Evolutionary conservation across 2,888 invertebrate genomes (phyloP).

Genomic region (Phymatocera aterrima): DNA sequence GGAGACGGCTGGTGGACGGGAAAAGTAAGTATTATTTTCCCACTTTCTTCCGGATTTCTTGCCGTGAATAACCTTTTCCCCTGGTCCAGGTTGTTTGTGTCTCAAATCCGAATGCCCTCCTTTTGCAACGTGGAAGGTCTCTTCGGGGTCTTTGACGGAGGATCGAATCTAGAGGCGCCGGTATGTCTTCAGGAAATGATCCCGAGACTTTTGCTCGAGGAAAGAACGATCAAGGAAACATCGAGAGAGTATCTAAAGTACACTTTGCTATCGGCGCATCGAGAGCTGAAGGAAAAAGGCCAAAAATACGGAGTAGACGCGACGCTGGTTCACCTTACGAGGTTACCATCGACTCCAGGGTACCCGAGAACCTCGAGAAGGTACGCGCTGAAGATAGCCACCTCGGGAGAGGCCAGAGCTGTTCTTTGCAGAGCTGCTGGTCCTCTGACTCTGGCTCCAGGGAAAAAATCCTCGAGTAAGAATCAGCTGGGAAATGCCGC

Average conservation of each 20-base stretch:
- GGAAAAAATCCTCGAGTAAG: conserved; percentile 74
- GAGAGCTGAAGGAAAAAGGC: conserved; percentile 85
- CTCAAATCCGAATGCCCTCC: conserved; percentile 86
- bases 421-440: conserved; percentile 85
- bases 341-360: conserved; percentile 78
- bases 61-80: neutral
- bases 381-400: conserved; percentile 84
- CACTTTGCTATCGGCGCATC: conserved; percentile 87
- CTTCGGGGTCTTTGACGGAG: conserved; percentile 90
- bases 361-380: conserved; percentile 80
- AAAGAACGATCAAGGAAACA: conserved; percentile 88
- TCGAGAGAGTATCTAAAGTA: conserved; percentile 90
- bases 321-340: conserved; percentile 84
- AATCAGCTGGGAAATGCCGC: conserved; percentile 82
- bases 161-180: conserved; percentile 83
- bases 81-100: conserved; percentile 80
- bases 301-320: conserved; percentile 85
- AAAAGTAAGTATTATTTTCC: conserved; percentile 73
- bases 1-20: conserved; percentile 86
- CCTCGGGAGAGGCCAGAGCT: conserved; percentile 86
- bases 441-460: conserved; percentile 80
- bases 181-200: conserved; percentile 84
- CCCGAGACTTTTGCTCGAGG: conserved; percentile 88
- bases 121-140: conserved; percentile 89
- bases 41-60: neutral